Conservation (phyloP, 1,140 invertebrate species). For the Drosophila prosaltans region DNA sequence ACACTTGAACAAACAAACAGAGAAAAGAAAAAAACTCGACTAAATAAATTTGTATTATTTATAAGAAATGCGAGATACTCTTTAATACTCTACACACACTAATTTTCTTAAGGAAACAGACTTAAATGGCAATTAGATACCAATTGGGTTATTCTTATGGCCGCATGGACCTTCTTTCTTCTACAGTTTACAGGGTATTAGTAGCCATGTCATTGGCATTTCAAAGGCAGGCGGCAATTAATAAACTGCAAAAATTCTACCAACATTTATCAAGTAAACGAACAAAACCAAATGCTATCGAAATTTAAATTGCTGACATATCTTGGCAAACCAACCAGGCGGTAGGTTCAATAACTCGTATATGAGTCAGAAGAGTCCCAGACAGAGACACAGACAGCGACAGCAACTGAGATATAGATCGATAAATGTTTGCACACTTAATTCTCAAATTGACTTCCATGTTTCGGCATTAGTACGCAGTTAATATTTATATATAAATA, state of each 20-base stretch:
- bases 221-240: slow-evolving; percentile 4
- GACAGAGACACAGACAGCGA: not conserved
- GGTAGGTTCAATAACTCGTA: slow-evolving; percentile 11
- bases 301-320: slow-evolving; percentile 19
- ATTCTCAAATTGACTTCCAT: slow-evolving; percentile 5
- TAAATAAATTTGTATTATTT: not conserved
- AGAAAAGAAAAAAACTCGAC: not conserved
- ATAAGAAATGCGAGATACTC: not conserved
- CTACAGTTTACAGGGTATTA: not conserved
- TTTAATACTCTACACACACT: not conserved
- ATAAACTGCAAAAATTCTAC: slow-evolving; percentile 12
- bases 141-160: too few relatives aligned
- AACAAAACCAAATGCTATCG: not conserved
- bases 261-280: slow-evolving; percentile 9
- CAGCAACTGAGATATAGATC: not conserved
- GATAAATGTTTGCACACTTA: slow-evolving; percentile 10
- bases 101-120: too few relatives aligned
- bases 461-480: slow-evolving; percentile 3
- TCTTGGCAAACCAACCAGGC: not conserved
- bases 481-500: not conserved
- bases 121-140: too few relatives aligned
- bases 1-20: slow-evolving; percentile 2
- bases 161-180: too few relatives aligned
- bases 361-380: slow-evolving; percentile 9
- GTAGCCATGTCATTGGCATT: slow-evolving; percentile 15